Evolutionary conservation across 53 echinoderm and acorn worm genomes (phyloP).

Genomic region (Crossaster papposus): DNA sequence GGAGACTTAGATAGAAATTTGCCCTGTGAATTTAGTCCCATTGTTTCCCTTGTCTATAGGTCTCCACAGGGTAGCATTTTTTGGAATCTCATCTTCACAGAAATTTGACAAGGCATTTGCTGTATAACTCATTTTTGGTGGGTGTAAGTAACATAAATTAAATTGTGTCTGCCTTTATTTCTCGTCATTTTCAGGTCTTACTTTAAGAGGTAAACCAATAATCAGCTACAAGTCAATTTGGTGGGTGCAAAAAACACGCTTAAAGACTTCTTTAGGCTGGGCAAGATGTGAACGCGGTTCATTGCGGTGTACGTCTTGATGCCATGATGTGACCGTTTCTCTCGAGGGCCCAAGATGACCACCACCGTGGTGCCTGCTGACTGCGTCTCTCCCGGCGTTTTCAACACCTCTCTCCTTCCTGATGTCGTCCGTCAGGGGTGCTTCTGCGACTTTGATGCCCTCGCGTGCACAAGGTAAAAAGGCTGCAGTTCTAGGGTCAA

Average conservation of each 20-base stretch:
- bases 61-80: too few relatives aligned
- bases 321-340: neutral
- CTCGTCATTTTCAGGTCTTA: neutral
- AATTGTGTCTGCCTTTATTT: neutral
- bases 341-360: neutral
- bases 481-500: neutral
- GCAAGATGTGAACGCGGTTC: neutral
- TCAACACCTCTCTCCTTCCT: neutral
- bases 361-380: neutral
- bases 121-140: too few relatives aligned
- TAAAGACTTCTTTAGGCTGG: neutral
- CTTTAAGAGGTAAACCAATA: neutral
- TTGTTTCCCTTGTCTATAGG: too few relatives aligned
- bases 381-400: neutral
- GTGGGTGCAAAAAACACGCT: neutral
- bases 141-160: too few relatives aligned
- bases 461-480: conserved; percentile 75
- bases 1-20: too few relatives aligned
- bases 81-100: too few relatives aligned
- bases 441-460: conserved; percentile 64
- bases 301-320: neutral
- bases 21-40: too few relatives aligned
- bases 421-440: conserved; percentile 71
- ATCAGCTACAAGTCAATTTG: neutral
- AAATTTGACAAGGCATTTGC: too few relatives aligned